Conservation (phyloP, 2,113 vertebrate genomes). For the Seriola dumerili region DNA sequence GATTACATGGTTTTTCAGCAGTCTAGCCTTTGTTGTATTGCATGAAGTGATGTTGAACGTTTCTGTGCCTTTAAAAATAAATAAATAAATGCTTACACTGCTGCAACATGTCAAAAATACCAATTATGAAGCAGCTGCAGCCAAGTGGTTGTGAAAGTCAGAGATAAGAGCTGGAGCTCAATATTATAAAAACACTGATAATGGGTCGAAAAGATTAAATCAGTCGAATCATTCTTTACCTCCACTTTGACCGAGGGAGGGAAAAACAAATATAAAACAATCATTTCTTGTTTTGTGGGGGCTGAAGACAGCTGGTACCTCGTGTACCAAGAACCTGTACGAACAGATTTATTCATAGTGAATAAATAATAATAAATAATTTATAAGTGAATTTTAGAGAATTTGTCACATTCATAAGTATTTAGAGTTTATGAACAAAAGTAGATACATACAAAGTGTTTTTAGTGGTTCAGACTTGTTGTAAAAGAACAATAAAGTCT, state of each 20-base stretch:
- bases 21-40: background rate
- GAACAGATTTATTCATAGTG: no score
- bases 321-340: no score
- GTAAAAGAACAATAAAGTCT: no score
- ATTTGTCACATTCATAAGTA: no score
- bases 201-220: slow-evolving; percentile 4
- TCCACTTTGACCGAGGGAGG: background rate
- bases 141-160: slow-evolving; percentile 21
- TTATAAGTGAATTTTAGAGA: no score
- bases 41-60: background rate
- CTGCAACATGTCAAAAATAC: slow-evolving; percentile 3
- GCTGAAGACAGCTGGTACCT: no score
- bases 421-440: no score
- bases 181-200: slow-evolving; percentile 30
- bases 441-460: no score
- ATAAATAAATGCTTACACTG: background rate
- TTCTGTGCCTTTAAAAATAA: no score
- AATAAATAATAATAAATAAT: no score
- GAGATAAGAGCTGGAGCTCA: slow-evolving; percentile 23
- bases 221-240: background rate
- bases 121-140: slow-evolving; percentile 21
- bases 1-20: background rate
- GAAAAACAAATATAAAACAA: background rate
- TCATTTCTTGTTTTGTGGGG: no score
- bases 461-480: no score